phyloP scores from a whole-genome alignment of 2,113 vertebrate genomes.

The Ia io region DNA sequence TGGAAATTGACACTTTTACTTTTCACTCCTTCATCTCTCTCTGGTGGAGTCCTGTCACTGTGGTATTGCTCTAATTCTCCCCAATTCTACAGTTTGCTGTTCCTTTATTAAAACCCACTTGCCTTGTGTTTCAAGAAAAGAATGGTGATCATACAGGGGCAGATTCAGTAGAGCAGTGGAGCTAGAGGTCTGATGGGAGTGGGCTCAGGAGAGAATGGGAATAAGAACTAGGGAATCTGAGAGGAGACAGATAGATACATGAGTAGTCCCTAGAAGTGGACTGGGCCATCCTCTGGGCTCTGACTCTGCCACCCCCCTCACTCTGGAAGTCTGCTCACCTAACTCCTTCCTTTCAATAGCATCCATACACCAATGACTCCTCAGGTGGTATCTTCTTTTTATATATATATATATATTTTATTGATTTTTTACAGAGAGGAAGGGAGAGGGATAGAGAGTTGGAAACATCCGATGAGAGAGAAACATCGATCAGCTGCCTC shows the following conservation, averaged over 20 bases:
- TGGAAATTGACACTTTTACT: background rate
- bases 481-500: too few species aligned
- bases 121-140: background rate
- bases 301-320: background rate
- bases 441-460: too few species aligned
- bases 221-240: background rate
- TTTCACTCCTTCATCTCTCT: background rate
- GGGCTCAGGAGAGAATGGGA: background rate
- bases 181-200: background rate
- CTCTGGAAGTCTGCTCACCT: background rate
- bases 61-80: background rate
- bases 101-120: background rate
- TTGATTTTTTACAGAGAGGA: too few species aligned
- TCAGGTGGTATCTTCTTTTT: background rate
- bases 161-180: background rate
- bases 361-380: background rate
- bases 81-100: background rate
- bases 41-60: background rate
- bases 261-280: background rate
- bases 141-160: background rate
- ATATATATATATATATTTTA: too few species aligned
- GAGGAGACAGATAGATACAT: background rate
- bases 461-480: too few species aligned
- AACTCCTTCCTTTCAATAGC: background rate
- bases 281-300: background rate